Evolutionary conservation across 2,888 invertebrate species (phyloP).

Genomic region (Brachyptera putata): DNA sequence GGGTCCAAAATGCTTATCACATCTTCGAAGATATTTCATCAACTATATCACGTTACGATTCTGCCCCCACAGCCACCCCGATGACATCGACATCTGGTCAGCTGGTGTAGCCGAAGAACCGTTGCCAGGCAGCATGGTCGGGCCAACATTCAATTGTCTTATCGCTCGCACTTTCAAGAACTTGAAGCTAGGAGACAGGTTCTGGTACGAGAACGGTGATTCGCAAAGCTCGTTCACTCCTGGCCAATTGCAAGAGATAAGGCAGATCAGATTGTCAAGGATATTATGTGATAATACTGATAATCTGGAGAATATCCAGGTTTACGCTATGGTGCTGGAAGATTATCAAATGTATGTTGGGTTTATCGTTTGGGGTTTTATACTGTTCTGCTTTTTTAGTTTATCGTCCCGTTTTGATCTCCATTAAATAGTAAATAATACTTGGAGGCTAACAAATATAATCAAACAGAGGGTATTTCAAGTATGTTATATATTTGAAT

Average conservation of each 20-base stretch:
- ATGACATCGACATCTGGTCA: slow-evolving; percentile 46
- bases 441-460: no score
- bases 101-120: slow-evolving; percentile 48
- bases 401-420: neutral
- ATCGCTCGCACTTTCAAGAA: slow-evolving; percentile 52
- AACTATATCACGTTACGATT: no score
- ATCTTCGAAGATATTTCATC: no score
- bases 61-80: slow-evolving; percentile 40
- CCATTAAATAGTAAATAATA: neutral
- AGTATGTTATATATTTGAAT: neutral
- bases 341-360: slow-evolving; percentile 45
- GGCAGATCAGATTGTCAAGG: slow-evolving; percentile 41
- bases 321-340: slow-evolving; percentile 46
- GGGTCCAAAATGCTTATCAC: no score
- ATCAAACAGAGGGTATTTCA: neutral
- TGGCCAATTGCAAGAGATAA: slow-evolving; percentile 46
- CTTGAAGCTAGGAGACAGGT: slow-evolving; percentile 48
- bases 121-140: slow-evolving; percentile 46
- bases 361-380: neutral
- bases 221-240: slow-evolving; percentile 45
- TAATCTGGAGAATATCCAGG: slow-evolving; percentile 44
- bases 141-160: slow-evolving; percentile 48
- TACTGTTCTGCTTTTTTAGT: no score
- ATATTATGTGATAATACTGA: slow-evolving; percentile 47
- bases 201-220: slow-evolving; percentile 49